A percentile compares a stretch with the other conserved stretches of the same genome.
phyloP scores from a whole-genome alignment of 2,113 vertebrate genomes.

The Motacilla tschutschensis region DNA sequence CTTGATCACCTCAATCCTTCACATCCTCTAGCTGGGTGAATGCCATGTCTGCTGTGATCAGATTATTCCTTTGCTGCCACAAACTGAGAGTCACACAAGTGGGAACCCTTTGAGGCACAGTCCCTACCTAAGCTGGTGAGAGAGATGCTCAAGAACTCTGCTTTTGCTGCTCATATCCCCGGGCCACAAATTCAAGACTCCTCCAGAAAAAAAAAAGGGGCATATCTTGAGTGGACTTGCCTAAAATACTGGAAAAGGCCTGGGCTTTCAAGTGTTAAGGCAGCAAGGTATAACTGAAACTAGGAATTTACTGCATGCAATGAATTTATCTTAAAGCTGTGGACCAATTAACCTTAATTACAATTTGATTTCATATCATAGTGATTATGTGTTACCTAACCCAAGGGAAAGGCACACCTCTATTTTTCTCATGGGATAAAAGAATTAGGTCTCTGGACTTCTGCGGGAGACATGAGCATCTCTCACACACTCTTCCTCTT shows the following conservation, averaged over 20 bases:
- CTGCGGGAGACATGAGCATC: not conserved
- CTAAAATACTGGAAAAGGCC: not conserved
- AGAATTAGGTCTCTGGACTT: not conserved
- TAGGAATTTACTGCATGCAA: not conserved
- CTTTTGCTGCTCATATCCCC: not conserved
- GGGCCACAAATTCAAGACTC: not conserved
- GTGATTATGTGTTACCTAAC: not conserved
- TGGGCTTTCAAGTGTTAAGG: not conserved
- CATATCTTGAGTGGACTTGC: not conserved
- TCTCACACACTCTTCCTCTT: not conserved
- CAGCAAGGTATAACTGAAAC: not conserved
- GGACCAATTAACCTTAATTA: conserved; percentile 15
- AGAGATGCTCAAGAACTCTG: not conserved
- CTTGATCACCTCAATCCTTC: not conserved
- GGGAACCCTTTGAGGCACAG: not conserved
- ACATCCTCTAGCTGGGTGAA: not conserved
- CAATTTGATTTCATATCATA: not conserved
- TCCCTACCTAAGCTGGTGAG: not conserved
- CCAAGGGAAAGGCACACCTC: not conserved
- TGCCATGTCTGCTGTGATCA: not conserved
- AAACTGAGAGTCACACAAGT: not conserved
- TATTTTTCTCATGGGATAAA: not conserved
- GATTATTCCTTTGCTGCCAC: not conserved
- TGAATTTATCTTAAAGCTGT: not conserved
- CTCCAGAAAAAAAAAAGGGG: not conserved